A percentile compares a stretch with the other conserved stretches of the same genome.
These are phyloP conservation scores for Azemiops feae DNA, from an alignment of 2,113 vertebrate genomes.

Conservation along the genomic window DNA sequence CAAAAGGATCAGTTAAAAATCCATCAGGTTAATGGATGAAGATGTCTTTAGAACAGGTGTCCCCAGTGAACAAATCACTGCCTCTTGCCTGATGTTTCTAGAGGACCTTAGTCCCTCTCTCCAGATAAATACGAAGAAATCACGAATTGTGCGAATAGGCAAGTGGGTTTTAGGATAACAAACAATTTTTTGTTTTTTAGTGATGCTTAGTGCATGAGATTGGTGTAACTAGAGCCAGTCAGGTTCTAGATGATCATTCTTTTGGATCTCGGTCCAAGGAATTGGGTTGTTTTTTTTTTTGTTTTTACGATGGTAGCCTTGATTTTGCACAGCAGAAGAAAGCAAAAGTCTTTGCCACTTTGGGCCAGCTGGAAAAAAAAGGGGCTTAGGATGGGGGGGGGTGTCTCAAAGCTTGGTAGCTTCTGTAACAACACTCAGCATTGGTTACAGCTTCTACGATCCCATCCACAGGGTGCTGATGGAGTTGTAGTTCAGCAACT, in stretches of 20 bases:
- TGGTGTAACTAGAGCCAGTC: too few species aligned
- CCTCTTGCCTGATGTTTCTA: background rate
- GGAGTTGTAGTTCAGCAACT: background rate
- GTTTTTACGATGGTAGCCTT: background rate
- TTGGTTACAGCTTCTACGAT: background rate
- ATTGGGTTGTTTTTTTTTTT: too few species aligned
- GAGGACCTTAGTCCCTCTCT: background rate
- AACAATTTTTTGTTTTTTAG: too few species aligned
- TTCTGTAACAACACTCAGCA: background rate
- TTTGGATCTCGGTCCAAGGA: background rate
- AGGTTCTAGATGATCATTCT: background rate
- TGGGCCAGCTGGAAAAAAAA: background rate
- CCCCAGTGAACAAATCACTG: background rate
- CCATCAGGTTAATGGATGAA: background rate
- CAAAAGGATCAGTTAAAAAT: background rate
- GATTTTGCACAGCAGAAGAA: background rate
- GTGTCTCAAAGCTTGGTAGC: background rate
- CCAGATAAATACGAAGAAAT: too few species aligned
- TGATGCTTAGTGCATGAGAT: too few species aligned
- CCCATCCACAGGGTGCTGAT: background rate
- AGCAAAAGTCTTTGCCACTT: background rate
- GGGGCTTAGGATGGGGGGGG: background rate
- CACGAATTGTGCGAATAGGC: too few species aligned
- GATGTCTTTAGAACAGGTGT: background rate
- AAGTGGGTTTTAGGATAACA: too few species aligned